Evolutionary conservation across 64 coral and sea anemone genomes (phyloP), one percentile per base, ranked within the genome.

Genomic region (Actinia equina): DNA sequence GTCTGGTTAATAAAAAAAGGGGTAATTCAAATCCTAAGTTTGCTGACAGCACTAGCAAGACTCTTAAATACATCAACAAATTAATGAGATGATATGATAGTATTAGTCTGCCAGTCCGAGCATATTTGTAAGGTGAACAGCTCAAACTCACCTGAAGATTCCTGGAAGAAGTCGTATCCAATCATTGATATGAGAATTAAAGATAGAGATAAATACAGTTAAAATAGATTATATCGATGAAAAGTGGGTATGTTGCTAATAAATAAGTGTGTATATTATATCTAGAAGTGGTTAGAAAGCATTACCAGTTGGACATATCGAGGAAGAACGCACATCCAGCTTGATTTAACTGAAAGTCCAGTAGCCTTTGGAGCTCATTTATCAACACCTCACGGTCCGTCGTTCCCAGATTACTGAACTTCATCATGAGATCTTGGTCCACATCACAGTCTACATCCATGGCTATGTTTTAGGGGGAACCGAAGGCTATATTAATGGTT

Each of bases 401-500:
- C 23, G 97, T 99, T 46, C 93, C 93, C 55, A 99, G 59, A 52
- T 90, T 91, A 65, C 88, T 99, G 23, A 99, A 99, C 60, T 94
- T 99, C 60, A 93, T 83, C 77, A 99, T 88, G 23, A 99, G 88
- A 91, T 99, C 97, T 79, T 92, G 91, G 37, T 98, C 96, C 37
- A 98, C 52, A 30, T 98, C 96, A 54, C 87, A 95, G 63, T 98
- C 96, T 16, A 98, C 96, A 61, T 98, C 96, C 96, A 98, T 98
- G 64, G 4, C 80, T 62, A 94, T 43, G 57, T 9, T 86, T 90
- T 60, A 5, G 26, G n/a, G 27, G 25, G 20, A 41, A 74, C 16
- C 11, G 86, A 89, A 85, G 54, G 87, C n/a, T 54, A 26, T 43
- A 82, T 69, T 82, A 82, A 56, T 7, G 10, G 17, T 60, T 52